Percentiles rank a stretch among this genome's conserved stretches.
These are phyloP conservation scores for Agelas oroides DNA, from an alignment of 37 sponge, comb jelly and placozoan genomes.

Conservation along the genomic window DNA sequence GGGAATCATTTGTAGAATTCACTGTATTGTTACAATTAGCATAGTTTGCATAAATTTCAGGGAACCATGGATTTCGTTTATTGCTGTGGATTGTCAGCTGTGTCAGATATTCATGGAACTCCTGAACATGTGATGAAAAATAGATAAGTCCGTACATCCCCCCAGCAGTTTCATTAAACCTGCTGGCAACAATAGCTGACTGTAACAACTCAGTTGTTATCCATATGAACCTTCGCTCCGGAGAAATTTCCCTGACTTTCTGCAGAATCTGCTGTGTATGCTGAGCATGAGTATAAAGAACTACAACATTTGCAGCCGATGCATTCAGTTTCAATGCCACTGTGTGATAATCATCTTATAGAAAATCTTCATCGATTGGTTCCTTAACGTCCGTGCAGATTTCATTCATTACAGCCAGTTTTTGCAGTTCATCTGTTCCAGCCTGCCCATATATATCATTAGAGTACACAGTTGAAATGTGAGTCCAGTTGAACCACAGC, in stretches of 20 bases:
- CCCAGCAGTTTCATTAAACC: conserved; percentile 16
- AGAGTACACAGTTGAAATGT: conserved; percentile 38
- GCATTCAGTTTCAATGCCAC: neutral
- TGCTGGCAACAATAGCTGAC: neutral
- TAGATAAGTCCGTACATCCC: conserved; percentile 56
- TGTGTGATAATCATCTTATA: neutral
- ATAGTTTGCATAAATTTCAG: conserved; percentile 23
- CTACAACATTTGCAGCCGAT: conserved; percentile 43
- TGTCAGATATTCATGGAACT: conserved; percentile 52
- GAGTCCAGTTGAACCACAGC: conserved; percentile 54
- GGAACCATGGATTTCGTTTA: conserved; percentile 63
- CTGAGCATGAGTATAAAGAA: conserved; percentile 23
- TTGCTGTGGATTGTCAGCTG: conserved; percentile 44
- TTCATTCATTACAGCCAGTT: neutral
- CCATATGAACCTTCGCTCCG: conserved; percentile 45
- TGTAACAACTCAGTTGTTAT: conserved; percentile 80
- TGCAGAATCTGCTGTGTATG: neutral
- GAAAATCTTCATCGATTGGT: neutral
- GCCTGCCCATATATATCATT: conserved; percentile 48
- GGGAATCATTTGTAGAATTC: neutral
- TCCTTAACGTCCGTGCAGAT: conserved; percentile 47
- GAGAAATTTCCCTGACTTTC: neutral
- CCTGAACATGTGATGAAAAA: neutral
- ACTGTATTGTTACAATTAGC: too few relatives aligned
- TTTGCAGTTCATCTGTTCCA: conserved; percentile 44